phyloP scores from a whole-genome alignment of 2,797 vertebrate genomes.

The Sphaeramia orbicularis region DNA sequence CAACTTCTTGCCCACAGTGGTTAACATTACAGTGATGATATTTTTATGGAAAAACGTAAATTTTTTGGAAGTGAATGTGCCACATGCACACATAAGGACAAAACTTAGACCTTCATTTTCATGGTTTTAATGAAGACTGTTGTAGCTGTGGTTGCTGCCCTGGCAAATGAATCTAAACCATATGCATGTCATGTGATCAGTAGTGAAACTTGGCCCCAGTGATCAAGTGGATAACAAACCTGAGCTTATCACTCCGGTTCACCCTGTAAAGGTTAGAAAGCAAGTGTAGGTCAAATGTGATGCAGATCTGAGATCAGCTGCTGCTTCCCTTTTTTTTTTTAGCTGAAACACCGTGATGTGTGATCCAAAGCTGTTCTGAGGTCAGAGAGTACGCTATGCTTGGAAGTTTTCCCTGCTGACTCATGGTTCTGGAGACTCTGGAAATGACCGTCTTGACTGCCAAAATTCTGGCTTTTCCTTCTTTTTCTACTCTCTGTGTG shows the following conservation, averaged over 20 bases:
- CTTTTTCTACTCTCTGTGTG: slow-evolving; percentile 50
- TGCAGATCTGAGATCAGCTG: slow-evolving; percentile 32
- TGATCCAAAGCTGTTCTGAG: slow-evolving; percentile 65
- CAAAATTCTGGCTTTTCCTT: slow-evolving; percentile 70
- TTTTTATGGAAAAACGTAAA: too few species aligned
- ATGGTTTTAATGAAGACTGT: background rate
- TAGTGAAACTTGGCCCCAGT: slow-evolving; percentile 10
- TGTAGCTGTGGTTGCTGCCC: background rate
- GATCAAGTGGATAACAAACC: slow-evolving; percentile 1
- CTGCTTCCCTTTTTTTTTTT: slow-evolving; percentile 1
- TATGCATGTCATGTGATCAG: background rate
- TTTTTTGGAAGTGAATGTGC: too few species aligned
- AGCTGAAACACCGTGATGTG: slow-evolving; percentile 48
- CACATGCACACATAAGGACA: background rate
- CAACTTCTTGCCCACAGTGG: slow-evolving; percentile 10
- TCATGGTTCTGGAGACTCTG: slow-evolving; percentile 80
- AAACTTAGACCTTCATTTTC: too few species aligned
- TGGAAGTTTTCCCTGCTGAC: slow-evolving; percentile 82
- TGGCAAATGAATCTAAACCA: too few species aligned
- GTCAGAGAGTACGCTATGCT: slow-evolving; percentile 78
- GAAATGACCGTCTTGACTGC: slow-evolving; percentile 73
- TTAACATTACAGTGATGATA: background rate
- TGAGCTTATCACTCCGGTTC: slow-evolving; percentile 8
- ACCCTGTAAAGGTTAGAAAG: background rate
- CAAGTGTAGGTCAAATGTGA: slow-evolving; percentile 7